Evolutionary conservation across 1,140 invertebrate genomes (phyloP).

Genomic region (Ceratosolen fusciceps): DNA sequence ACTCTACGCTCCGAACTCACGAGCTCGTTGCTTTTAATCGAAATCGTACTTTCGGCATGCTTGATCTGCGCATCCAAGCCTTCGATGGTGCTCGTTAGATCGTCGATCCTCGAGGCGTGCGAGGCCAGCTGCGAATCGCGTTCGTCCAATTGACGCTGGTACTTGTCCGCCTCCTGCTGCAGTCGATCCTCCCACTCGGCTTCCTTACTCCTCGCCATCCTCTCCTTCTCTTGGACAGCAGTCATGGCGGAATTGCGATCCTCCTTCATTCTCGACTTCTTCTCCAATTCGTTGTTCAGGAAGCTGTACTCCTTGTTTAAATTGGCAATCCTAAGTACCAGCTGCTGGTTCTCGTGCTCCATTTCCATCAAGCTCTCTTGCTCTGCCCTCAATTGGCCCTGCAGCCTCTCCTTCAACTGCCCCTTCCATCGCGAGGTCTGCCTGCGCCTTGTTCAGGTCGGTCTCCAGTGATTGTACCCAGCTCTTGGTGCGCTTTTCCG

Average conservation of each 20-base stretch:
- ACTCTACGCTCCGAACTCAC: constrained; percentile 47
- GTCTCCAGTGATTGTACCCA: constrained; percentile 61
- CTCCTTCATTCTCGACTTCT: constrained; percentile 42
- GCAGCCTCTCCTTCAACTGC: constrained; percentile 47
- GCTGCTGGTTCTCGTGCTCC: constrained; percentile 56
- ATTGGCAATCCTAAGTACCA: constrained; percentile 55
- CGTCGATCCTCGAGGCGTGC: constrained; percentile 55
- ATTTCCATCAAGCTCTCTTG: constrained; percentile 52
- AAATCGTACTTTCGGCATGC: constrained; percentile 57
- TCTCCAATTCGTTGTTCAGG: constrained; percentile 59
- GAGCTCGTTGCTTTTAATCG: constrained; percentile 56
- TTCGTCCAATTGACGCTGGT: constrained; percentile 54
- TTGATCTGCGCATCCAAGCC: constrained; percentile 49
- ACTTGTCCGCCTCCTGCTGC: constrained; percentile 52
- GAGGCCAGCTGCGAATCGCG: constrained; percentile 51
- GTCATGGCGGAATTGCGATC: constrained; percentile 44
- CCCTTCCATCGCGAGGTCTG: constrained; percentile 54
- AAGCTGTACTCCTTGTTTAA: constrained; percentile 57
- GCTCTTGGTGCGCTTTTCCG: constrained; percentile 52
- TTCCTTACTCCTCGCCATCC: constrained; percentile 53
- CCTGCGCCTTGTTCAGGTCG: constrained; percentile 62
- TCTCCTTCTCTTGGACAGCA: constrained; percentile 57
- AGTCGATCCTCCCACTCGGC: constrained; percentile 57
- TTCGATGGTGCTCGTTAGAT: constrained; percentile 57
- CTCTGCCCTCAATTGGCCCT: constrained; percentile 36